Conservation (phyloP, 53 echinoderm and acorn worm species). For the Temnopleurus reevesii region DNA sequence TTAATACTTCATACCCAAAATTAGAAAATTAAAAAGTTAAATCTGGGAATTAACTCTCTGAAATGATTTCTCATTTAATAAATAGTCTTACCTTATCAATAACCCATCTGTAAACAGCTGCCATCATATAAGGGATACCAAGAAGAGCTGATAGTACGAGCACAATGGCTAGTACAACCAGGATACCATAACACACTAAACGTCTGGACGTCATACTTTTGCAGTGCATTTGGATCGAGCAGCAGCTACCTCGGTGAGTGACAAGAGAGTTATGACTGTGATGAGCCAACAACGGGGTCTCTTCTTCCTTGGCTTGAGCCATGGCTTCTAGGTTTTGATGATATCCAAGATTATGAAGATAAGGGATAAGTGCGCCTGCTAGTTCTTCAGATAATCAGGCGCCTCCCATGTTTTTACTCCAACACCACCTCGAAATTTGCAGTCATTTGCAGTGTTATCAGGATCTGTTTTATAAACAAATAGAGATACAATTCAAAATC, state of each 20-base stretch:
- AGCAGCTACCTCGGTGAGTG: background rate
- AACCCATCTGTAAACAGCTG: conserved; percentile 38
- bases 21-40: too few species aligned
- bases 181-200: conserved; percentile 11
- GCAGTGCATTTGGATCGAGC: background rate
- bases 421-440: background rate
- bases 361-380: background rate
- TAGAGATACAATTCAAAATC: background rate
- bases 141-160: background rate
- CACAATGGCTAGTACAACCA: background rate
- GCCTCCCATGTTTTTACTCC: background rate
- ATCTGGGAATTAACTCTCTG: too few species aligned
- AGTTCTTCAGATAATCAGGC: background rate
- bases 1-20: too few species aligned
- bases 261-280: background rate
- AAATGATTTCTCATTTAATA: background rate
- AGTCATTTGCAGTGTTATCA: background rate
- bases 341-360: background rate
- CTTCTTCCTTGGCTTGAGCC: background rate
- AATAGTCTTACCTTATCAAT: conserved; percentile 23
- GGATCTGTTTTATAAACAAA: background rate
- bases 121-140: background rate
- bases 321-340: background rate
- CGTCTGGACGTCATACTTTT: conserved; percentile 27
- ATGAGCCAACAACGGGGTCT: background rate